Conservation (phyloP, 2,888 invertebrate species). For the Pammene aurita region DNA sequence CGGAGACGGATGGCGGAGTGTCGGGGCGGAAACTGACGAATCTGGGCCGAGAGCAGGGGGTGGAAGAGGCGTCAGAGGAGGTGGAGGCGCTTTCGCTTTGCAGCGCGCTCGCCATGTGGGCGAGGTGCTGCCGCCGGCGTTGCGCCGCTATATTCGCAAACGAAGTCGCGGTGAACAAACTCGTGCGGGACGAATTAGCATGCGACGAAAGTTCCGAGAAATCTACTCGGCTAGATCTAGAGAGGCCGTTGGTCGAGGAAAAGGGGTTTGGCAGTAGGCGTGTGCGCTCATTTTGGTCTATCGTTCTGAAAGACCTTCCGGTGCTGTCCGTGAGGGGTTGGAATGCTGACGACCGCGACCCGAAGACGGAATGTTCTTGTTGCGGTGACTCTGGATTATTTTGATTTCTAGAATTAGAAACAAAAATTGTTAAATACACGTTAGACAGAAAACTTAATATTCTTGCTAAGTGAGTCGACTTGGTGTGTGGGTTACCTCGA, state of each 20-base stretch:
- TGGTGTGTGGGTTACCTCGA: conserved; percentile 48
- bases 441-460: not conserved
- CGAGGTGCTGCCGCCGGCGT: conserved; percentile 54
- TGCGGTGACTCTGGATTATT: conserved; percentile 50
- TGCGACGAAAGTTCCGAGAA: conserved; percentile 52
- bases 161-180: conserved; percentile 65
- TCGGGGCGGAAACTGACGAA: conserved; percentile 43
- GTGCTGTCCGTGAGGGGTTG: conserved; percentile 65
- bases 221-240: conserved; percentile 53
- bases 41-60: conserved; percentile 41
- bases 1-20: conserved; percentile 45
- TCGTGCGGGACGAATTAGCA: conserved; percentile 68
- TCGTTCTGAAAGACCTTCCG: conserved; percentile 60
- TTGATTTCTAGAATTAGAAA: conserved; percentile 56
- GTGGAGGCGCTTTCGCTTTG: conserved; percentile 43
- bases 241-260: conserved; percentile 58
- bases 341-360: conserved; percentile 73
- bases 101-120: conserved; percentile 37
- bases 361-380: conserved; percentile 63
- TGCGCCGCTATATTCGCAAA: conserved; percentile 53
- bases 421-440: not conserved
- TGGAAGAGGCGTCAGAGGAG: conserved; percentile 43
- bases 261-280: conserved; percentile 74
- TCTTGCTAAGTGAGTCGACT: too few relatives aligned
- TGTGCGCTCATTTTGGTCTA: conserved; percentile 63